phyloP scores from a whole-genome alignment of 1,140 invertebrate genomes.

The Idris sp. region DNA sequence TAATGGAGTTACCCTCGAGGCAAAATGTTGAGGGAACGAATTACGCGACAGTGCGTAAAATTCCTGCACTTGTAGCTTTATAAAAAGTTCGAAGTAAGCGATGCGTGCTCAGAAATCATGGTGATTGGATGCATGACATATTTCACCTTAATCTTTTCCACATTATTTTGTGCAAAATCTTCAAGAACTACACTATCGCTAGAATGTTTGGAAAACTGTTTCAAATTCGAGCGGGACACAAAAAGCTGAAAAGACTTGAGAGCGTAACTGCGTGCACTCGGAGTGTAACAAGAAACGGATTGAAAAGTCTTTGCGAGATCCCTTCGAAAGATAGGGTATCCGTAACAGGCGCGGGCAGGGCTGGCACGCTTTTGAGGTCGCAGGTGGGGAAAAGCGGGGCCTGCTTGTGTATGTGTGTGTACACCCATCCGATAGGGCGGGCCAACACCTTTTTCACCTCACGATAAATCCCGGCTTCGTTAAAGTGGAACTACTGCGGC shows the following conservation, averaged over 20 bases:
- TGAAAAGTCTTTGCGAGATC: conserved; percentile 68
- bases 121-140: no score
- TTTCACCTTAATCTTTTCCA: no score
- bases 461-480: conserved; percentile 62
- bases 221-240: conserved; percentile 9
- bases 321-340: conserved; percentile 71
- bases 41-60: conserved; percentile 74
- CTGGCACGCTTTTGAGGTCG: conserved; percentile 51
- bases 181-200: no score
- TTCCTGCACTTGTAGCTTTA: conserved; percentile 58
- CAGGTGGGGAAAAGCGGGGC: conserved; percentile 46
- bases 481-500: conserved; percentile 67
- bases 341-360: conserved; percentile 66
- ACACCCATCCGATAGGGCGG: conserved; percentile 54
- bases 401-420: no score
- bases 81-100: conserved; percentile 57
- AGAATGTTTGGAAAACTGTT: no score
- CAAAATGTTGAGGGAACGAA: conserved; percentile 54
- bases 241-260: no score
- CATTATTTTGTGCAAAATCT: no score
- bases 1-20: conserved; percentile 18
- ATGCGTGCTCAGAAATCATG: conserved; percentile 70
- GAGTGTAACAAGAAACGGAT: conserved; percentile 54
- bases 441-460: conserved; percentile 64
- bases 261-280: conserved; percentile 32